Conservation (phyloP, 2,113 vertebrate genomes). For the Forbesichthys papilliferus region DNA sequence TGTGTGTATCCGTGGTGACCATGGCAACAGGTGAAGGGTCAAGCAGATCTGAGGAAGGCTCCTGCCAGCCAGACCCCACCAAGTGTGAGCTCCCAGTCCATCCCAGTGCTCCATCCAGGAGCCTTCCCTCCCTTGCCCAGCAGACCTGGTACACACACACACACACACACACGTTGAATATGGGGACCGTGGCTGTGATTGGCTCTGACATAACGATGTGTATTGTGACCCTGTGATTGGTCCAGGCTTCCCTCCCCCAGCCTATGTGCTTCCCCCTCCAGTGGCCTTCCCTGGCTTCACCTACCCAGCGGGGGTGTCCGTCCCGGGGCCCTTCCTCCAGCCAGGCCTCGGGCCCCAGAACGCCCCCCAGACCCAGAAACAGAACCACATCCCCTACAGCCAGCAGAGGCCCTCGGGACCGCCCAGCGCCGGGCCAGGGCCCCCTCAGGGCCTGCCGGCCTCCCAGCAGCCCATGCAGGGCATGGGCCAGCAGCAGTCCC, state of each 20-base stretch:
- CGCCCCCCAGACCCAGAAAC: constrained; percentile 88
- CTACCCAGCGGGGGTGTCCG: constrained; percentile 90
- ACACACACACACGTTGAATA: neutral
- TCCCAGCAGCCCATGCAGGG: constrained; percentile 78
- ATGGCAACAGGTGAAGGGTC: constrained; percentile 84
- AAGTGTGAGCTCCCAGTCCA: constrained; percentile 92
- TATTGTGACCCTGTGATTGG: no score
- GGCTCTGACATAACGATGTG: constrained; percentile 10
- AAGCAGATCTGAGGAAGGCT: constrained; percentile 90
- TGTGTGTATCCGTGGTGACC: neutral
- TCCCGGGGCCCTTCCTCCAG: constrained; percentile 91
- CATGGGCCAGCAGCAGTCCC: constrained; percentile 84
- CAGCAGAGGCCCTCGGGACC: constrained; percentile 96
- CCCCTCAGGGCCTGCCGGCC: constrained; percentile 82
- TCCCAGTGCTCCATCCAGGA: constrained; percentile 95
- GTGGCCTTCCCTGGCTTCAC: constrained; percentile 96
- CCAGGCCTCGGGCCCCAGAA: constrained; percentile 85
- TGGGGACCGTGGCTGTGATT: neutral
- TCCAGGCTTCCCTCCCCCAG: constrained; percentile 91
- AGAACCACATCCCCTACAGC: constrained; percentile 98
- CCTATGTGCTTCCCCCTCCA: constrained; percentile 93
- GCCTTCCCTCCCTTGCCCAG: constrained; percentile 96
- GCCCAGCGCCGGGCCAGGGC: constrained; percentile 81
- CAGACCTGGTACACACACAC: constrained; percentile 81
- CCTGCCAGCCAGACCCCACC: constrained; percentile 86